Evolutionary conservation across 2,113 vertebrate species (phyloP).

Genomic region (Lipotes vexillifer): DNA sequence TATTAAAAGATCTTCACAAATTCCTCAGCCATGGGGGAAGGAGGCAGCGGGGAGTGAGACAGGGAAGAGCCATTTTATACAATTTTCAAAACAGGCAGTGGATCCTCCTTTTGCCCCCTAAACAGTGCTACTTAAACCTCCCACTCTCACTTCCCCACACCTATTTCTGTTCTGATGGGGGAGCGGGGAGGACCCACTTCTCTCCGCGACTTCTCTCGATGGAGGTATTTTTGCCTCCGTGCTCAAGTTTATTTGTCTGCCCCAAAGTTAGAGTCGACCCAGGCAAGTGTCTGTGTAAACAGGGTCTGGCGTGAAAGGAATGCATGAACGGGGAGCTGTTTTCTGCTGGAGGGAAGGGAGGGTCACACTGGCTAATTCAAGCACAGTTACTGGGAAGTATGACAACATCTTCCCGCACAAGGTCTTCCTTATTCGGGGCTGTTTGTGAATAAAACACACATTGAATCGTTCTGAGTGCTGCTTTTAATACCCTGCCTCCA

Average conservation of each 20-base stretch:
- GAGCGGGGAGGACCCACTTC: background rate
- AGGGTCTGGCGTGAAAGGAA: background rate
- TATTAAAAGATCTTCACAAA: constrained; percentile 18
- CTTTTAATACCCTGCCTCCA: background rate
- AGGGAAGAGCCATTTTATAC: background rate
- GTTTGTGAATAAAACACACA: background rate
- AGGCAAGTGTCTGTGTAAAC: background rate
- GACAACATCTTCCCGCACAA: background rate
- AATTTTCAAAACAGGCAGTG: background rate
- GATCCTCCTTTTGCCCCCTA: background rate
- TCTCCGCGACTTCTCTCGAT: background rate
- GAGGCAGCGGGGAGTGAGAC: background rate
- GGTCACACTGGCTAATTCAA: background rate
- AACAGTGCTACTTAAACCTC: background rate
- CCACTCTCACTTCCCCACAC: background rate
- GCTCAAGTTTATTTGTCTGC: background rate
- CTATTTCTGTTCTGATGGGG: background rate
- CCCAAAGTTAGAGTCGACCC: background rate
- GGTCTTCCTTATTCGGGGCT: background rate
- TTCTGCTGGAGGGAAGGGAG: background rate
- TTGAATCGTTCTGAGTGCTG: background rate
- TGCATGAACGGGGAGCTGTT: background rate
- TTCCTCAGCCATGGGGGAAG: background rate
- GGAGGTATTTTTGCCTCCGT: background rate
- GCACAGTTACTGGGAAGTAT: background rate